Base-by-base conservation (phyloP, 2,888 invertebrate species). In the Eucera pruinosa region DNA sequence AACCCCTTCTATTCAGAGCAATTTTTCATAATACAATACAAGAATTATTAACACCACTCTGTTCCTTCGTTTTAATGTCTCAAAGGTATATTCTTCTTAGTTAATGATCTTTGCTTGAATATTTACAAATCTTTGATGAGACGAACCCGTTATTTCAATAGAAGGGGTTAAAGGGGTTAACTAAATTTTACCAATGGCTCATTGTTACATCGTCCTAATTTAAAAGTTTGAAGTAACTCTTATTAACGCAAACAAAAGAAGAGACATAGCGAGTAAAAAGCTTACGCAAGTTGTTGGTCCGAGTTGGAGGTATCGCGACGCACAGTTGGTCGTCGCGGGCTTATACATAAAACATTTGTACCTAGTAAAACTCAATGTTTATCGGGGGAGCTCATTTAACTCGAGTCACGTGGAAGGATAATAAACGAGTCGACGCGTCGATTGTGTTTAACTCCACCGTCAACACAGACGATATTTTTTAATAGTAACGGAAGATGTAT, bases 281-380 rank as follows among this genome's bases (percentile, higher is more conserved):
- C 54, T 54, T 36, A 27, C 13, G 20, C 43, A 27, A 50, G 41
- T 41, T 33, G 41, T 23, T 68, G n/a, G 23, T 2, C 15, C n/a
- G 4, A 68, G 23, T 52, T n/a, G 25, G 18, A 18, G 9, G 13
- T 18, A 62, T 27, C 15, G 33, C 23, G 47, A 30, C 13, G 5
- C 20, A n/a, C 25, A 20, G 45, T 52, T 47, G 36, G 6, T 54
- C 25, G 45, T 43, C 11, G n/a, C 20, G n/a, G 5, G 11, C n/a
- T 67, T 70, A 57, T 57, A 66, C 47, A 67, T 70, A 70, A 57
- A 70, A 67, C 55, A 67, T 70, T 48, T 13, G 4, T 23, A 33
- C 39, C 18, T 54, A 39, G 18, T 48, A 30, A 65, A 70, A 47
- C 30, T 25, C 13, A 48, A 33, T 39, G 48, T 47, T 70, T 27